Percentiles rank a stretch among this genome's conserved stretches.
These are phyloP conservation scores for Upupa epops DNA, from an alignment of 2,113 vertebrate species.

Conservation along the genomic window DNA sequence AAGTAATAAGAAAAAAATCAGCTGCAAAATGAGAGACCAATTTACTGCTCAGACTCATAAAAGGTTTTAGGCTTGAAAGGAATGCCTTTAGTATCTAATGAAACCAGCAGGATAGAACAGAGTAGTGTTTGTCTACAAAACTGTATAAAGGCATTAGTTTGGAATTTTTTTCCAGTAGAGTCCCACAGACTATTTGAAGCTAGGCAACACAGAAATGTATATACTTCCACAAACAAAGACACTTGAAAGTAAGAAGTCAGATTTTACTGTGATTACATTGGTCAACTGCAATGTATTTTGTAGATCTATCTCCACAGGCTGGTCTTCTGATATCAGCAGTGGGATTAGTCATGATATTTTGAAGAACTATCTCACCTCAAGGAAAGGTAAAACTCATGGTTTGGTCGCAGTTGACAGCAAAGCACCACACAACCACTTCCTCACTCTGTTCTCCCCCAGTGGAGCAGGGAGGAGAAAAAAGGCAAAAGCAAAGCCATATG, in stretches of 20 bases:
- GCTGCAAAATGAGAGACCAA: background rate
- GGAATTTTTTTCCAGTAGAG: background rate
- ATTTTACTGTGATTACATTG: background rate
- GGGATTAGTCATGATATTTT: background rate
- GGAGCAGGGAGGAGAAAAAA: too few species aligned
- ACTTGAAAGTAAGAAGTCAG: background rate
- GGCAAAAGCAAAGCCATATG: too few species aligned
- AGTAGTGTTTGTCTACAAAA: background rate
- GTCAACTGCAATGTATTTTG: background rate
- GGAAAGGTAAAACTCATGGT: background rate
- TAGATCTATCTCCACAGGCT: background rate
- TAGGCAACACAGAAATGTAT: background rate
- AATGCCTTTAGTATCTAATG: background rate
- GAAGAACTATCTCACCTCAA: background rate
- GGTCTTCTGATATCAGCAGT: background rate
- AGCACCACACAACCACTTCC: too few species aligned
- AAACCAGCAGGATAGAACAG: background rate
- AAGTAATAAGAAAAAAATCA: background rate
- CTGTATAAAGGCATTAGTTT: background rate
- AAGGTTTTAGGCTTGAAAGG: background rate
- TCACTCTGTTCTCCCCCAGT: too few species aligned
- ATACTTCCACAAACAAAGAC: background rate
- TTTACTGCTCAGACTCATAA: background rate
- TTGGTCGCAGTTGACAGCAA: too few species aligned
- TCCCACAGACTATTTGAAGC: background rate